Base-by-base conservation (phyloP, 1,140 invertebrate species). In the Pseudomyrmex gracilis region DNA sequence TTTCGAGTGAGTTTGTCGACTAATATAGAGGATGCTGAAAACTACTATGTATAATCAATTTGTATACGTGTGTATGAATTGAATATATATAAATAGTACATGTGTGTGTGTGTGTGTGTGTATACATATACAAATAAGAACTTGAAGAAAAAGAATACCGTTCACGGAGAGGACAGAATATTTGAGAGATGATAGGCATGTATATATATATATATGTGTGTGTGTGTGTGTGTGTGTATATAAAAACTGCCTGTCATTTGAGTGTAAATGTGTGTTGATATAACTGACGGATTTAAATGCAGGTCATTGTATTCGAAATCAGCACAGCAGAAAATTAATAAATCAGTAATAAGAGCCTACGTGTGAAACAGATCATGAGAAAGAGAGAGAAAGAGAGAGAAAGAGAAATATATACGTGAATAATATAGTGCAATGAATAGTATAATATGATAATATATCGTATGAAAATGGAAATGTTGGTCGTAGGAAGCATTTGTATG, bases 21-120 rank as follows among this genome's bases (percentile, higher is more conserved):
- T 63, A 67, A 82, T 47, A 57, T 70, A 80, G 22, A 85, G 67
- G 47, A 53, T 61, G 17, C 73, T 85, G 83, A 13, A 64, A 80
- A 83, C 86, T 88, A 87, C 73, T 9, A 49, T 83, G 70, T 34
- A 51, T 84, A 70, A 74, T 74, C 20, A 87, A 73, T 68, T 67
- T 66, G 58, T 47, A 58, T 12, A 15, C 66, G 34, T 74, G 45
- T 22, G 1, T 63, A 12, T n/a, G n/a, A n/a, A n/a, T 70, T 34
- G 12, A 43, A 2, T 71, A 13, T 43, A 63, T 63, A 63, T 63
- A 63, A 15, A 63, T 43, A 17, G 34, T 74, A 34, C 10, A 22
- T 73, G 12, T 58, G 2, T 73, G 0, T 63, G 8, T 64, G 45
- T n/a, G n/a, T n/a, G n/a, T n/a, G 5, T 22, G 8, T 17, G 2